phyloP scores from a whole-genome alignment of 2,888 invertebrate species.

The Chrysina gloriosa region DNA sequence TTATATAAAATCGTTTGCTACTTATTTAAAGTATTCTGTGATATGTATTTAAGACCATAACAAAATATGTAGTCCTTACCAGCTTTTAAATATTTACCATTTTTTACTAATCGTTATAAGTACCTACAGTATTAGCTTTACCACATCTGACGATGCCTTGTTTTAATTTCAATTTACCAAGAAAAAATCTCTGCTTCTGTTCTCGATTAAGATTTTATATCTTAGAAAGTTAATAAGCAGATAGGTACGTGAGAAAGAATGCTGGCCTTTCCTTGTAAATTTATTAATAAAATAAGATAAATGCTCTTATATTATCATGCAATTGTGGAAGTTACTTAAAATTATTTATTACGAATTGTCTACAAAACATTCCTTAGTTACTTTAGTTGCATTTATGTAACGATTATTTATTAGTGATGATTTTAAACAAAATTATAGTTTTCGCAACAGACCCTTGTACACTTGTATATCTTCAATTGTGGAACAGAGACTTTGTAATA shows the following conservation, averaged over 20 bases:
- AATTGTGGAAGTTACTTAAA: conserved; percentile 34
- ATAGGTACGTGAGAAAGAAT: conserved; percentile 17
- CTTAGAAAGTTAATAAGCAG: background rate
- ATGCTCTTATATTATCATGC: background rate
- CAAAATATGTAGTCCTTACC: background rate
- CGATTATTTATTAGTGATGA: background rate
- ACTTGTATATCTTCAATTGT: background rate
- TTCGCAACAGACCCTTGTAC: background rate
- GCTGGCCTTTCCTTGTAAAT: conserved; percentile 18
- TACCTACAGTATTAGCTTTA: conserved; percentile 32
- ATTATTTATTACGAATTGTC: conserved; percentile 30
- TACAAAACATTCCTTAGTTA: conserved; percentile 16
- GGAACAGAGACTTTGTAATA: conserved; percentile 21
- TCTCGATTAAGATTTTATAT: conserved; percentile 19
- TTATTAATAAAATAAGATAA: conserved; percentile 14
- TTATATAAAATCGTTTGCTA: conserved; percentile 3
- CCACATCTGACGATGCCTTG: conserved; percentile 32
- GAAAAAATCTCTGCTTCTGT: conserved; percentile 31
- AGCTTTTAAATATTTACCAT: background rate
- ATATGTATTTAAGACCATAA: conserved; percentile 8
- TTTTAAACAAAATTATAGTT: background rate
- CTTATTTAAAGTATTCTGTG: conserved; percentile 23
- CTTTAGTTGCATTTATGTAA: conserved; percentile 14
- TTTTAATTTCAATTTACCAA: conserved; percentile 23
- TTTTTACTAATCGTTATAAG: background rate